Percentiles rank a stretch among this genome's conserved stretches.
These are phyloP conservation scores for Micrasema minimum DNA, from an alignment of 1,140 invertebrate genomes.

Conservation along the genomic window DNA sequence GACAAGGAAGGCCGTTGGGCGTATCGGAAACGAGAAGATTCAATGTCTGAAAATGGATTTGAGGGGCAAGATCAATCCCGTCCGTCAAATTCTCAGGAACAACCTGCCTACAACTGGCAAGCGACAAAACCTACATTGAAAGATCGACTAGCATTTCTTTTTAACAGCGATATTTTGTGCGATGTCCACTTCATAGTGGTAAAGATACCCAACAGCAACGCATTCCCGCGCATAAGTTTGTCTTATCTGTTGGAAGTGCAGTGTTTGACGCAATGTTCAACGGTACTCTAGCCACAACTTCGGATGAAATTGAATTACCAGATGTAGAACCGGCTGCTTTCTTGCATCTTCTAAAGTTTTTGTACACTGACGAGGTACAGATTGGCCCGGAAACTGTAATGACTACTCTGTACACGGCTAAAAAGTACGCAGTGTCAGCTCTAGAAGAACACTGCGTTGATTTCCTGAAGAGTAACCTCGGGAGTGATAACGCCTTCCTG, in stretches of 20 bases:
- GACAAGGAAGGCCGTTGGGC: constrained; percentile 57
- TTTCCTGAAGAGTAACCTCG: constrained; percentile 83
- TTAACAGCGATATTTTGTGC: constrained; percentile 83
- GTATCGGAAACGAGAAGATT: constrained; percentile 58
- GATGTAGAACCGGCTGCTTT: constrained; percentile 87
- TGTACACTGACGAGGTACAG: constrained; percentile 87
- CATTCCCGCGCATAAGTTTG: constrained; percentile 87
- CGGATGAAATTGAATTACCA: constrained; percentile 81
- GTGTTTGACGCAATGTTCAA: constrained; percentile 93
- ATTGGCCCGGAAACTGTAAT: constrained; percentile 89
- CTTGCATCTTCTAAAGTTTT: constrained; percentile 76
- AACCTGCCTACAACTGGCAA: constrained; percentile 72
- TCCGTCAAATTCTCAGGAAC: constrained; percentile 57
- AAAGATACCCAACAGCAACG: constrained; percentile 75
- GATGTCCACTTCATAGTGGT: constrained; percentile 85
- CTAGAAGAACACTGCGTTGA: constrained; percentile 88
- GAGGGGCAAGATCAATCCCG: constrained; percentile 55
- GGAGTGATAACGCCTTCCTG: constrained; percentile 88
- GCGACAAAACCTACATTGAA: constrained; percentile 79
- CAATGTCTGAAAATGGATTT: constrained; percentile 60
- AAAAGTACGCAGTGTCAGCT: constrained; percentile 87
- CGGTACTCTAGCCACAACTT: constrained; percentile 74
- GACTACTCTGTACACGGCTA: constrained; percentile 87
- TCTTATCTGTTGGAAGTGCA: constrained; percentile 83
- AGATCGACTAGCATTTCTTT: constrained; percentile 81